A percentile compares a stretch with the other conserved stretches of the same genome.
These are phyloP conservation scores for Octonoba sinensis DNA, from an alignment of 2,888 invertebrate species.

Conservation along the genomic window DNA sequence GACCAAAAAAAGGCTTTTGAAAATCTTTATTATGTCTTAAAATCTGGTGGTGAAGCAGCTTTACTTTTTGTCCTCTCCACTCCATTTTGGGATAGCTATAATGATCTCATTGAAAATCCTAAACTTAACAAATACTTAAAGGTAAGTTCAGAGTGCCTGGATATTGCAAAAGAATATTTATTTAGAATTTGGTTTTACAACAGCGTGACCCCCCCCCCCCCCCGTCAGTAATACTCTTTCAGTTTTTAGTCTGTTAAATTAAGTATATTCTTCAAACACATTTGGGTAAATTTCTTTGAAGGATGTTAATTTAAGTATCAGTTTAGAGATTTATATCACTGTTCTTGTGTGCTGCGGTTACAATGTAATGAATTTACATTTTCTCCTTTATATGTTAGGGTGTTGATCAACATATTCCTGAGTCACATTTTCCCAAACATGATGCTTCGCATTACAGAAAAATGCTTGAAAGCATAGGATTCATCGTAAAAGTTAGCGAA, in stretches of 20 bases:
- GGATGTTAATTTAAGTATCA: too few relatives aligned
- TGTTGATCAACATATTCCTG: neutral
- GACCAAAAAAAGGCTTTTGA: slow-evolving; percentile 40
- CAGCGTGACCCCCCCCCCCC: too few relatives aligned
- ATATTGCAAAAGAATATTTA: too few relatives aligned
- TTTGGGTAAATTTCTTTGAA: too few relatives aligned
- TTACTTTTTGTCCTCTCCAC: slow-evolving; percentile 6
- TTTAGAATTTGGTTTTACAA: too few relatives aligned
- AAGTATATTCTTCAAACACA: too few relatives aligned
- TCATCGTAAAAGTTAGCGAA: slow-evolving; percentile 16
- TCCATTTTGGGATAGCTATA: slow-evolving; percentile 3
- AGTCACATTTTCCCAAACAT: slow-evolving; percentile 10
- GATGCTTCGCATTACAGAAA: neutral
- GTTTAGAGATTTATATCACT: too few relatives aligned
- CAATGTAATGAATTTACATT: too few relatives aligned
- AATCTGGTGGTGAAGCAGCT: slow-evolving; percentile 28
- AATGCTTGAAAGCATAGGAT: slow-evolving; percentile 21
- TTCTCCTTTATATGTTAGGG: neutral
- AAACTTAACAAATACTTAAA: slow-evolving; percentile 25
- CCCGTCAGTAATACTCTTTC: too few relatives aligned
- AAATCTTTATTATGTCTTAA: slow-evolving; percentile 43
- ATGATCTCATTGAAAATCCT: neutral
- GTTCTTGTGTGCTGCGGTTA: too few relatives aligned
- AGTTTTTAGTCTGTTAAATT: too few relatives aligned
- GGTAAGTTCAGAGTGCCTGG: neutral